Evolutionary conservation across 2,888 invertebrate species (phyloP).

Genomic region (Gymnosoma rotundatum): DNA sequence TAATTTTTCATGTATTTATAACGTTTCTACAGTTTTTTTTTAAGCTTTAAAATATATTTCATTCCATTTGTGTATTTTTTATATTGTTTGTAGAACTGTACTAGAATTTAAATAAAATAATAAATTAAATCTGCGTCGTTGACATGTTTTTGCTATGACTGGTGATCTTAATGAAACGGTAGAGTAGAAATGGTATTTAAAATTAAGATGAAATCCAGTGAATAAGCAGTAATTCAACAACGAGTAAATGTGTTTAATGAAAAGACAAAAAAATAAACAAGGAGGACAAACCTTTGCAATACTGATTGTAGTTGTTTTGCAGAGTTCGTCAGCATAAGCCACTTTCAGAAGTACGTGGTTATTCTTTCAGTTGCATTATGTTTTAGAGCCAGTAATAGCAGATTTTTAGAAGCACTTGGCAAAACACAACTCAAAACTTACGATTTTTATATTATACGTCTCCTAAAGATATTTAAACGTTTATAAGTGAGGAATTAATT

Average conservation of each 20-base stretch:
- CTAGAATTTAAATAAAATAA: slow-evolving; percentile 42
- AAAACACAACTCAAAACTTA: background rate
- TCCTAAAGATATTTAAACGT: no score
- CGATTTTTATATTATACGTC: no score
- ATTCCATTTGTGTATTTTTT: background rate
- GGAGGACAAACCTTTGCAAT: background rate
- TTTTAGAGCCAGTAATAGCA: background rate
- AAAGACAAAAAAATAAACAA: background rate
- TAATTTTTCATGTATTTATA: slow-evolving; percentile 20
- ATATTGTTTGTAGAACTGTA: background rate
- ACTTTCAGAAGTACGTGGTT: slow-evolving; percentile 30
- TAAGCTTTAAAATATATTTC: slow-evolving; percentile 6
- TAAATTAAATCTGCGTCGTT: slow-evolving; percentile 45
- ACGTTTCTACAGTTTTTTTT: slow-evolving; percentile 11
- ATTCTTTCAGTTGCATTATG: background rate
- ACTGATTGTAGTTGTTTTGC: slow-evolving; percentile 3
- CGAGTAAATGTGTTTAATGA: slow-evolving; percentile 25
- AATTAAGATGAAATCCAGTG: slow-evolving; percentile 34
- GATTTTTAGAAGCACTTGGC: background rate
- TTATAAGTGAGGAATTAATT: no score
- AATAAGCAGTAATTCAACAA: slow-evolving; percentile 49
- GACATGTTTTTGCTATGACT: slow-evolving; percentile 32
- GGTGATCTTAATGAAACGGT: slow-evolving; percentile 16
- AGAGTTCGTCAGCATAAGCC: slow-evolving; percentile 19
- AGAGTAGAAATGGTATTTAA: slow-evolving; percentile 19